phyloP scores from a whole-genome alignment of 2,797 vertebrate species.

The Anguilla marmorata region DNA sequence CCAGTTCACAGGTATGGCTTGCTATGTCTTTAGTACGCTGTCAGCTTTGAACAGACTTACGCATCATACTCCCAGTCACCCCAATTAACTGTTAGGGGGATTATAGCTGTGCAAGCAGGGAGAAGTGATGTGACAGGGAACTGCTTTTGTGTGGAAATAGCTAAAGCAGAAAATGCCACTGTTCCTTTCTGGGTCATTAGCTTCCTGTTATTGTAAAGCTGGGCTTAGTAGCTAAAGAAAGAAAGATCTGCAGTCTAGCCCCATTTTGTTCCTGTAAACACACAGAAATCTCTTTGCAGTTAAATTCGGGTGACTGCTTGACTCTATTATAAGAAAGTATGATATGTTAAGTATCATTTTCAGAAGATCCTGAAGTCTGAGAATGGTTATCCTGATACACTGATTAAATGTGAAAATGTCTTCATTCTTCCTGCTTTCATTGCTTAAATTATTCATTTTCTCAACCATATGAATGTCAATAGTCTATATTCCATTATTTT shows the following conservation, averaged over 20 bases:
- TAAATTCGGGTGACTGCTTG: neutral
- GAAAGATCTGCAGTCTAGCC: neutral
- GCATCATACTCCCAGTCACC: neutral
- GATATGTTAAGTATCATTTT: neutral
- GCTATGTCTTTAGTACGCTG: neutral
- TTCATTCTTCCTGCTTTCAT: neutral
- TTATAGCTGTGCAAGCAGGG: neutral
- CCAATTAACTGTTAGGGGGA: neutral
- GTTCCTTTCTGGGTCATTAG: neutral
- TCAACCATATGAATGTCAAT: neutral
- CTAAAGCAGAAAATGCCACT: neutral
- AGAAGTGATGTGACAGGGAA: neutral
- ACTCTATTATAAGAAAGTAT: neutral
- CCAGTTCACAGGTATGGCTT: conserved; percentile 82
- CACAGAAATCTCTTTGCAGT: neutral
- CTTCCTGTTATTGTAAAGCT: neutral
- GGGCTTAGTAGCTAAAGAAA: neutral
- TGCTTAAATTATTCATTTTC: neutral
- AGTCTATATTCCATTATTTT: neutral
- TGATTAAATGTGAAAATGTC: neutral
- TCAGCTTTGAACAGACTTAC: neutral
- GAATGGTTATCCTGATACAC: neutral
- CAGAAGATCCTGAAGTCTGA: neutral
- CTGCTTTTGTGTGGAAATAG: neutral
- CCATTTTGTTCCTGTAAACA: neutral